Percentiles rank a stretch among this genome's conserved stretches.
These are phyloP conservation scores for Whitmania pigra DNA, from an alignment of 1,140 invertebrate genomes.

Conservation along the genomic window DNA sequence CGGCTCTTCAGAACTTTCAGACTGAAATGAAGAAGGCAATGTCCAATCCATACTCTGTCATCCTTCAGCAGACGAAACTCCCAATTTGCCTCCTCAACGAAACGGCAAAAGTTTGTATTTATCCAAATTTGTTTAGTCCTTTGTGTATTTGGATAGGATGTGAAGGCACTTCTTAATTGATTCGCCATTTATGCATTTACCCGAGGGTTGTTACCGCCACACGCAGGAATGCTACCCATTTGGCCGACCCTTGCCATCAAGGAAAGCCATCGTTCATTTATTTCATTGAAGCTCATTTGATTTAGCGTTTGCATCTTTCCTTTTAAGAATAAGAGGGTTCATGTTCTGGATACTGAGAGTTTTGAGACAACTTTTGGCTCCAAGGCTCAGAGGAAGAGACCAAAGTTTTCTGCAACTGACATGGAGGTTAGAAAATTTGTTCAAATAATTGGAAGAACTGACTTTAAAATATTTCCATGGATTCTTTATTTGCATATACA, in stretches of 20 bases:
- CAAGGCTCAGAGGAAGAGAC: conserved; percentile 78
- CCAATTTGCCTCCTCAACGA: conserved; percentile 90
- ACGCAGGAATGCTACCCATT: too few species aligned
- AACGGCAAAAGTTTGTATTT: conserved; percentile 57
- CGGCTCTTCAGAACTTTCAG: conserved; percentile 89
- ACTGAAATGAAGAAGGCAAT: conserved; percentile 82
- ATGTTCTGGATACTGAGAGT: conserved; percentile 86
- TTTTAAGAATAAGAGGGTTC: conserved; percentile 61
- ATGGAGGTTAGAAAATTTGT: conserved; percentile 36
- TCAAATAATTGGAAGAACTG: too few species aligned
- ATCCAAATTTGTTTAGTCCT: too few species aligned
- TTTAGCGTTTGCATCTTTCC: not conserved
- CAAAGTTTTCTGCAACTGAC: conserved; percentile 59
- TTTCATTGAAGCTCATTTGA: not conserved
- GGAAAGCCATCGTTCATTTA: too few species aligned
- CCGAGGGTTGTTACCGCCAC: too few species aligned
- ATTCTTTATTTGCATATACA: not conserved
- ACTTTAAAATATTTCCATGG: not conserved
- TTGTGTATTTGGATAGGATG: too few species aligned
- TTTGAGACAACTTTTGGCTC: conserved; percentile 88
- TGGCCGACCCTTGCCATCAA: too few species aligned
- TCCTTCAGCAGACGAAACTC: conserved; percentile 88
- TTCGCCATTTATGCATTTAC: too few species aligned
- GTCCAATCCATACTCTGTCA: conserved; percentile 90
- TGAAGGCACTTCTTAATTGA: too few species aligned